Evolutionary conservation across 2,888 invertebrate species (phyloP).

Genomic region (Ectemnius cavifrons): DNA sequence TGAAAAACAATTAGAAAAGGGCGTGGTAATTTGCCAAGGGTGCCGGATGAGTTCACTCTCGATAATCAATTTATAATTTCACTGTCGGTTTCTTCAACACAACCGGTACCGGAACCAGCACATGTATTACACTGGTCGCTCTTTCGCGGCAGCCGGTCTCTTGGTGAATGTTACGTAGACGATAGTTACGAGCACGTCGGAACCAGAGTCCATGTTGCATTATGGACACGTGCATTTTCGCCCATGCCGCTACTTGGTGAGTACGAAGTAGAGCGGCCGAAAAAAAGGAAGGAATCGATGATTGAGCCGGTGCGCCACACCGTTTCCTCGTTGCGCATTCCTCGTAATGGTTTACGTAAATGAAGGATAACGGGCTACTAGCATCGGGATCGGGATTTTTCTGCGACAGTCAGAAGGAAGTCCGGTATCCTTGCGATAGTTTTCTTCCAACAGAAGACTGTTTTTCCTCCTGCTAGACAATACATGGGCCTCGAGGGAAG

Average conservation of each 20-base stretch:
- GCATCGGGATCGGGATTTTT: not conserved
- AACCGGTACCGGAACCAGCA: conserved; percentile 39
- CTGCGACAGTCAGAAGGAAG: not conserved
- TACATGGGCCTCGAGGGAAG: not conserved
- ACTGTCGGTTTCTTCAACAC: conserved; percentile 14
- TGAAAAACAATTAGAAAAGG: not conserved
- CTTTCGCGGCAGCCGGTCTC: conserved; percentile 6
- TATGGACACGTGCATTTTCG: conserved; percentile 15
- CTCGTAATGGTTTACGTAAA: conserved; percentile 20
- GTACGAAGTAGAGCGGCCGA: no score
- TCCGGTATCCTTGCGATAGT: conserved; percentile 6
- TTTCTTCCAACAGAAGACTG: not conserved
- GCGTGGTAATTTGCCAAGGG: not conserved
- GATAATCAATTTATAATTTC: conserved; percentile 30
- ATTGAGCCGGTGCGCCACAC: not conserved
- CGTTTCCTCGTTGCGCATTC: conserved; percentile 15
- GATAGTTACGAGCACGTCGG: conserved; percentile 24
- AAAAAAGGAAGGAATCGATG: not conserved
- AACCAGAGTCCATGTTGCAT: conserved; percentile 25
- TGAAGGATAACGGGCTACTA: conserved; percentile 1
- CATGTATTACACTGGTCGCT: not conserved
- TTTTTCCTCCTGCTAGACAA: not conserved
- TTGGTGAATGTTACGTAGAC: conserved; percentile 38
- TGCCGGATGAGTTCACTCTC: not conserved
- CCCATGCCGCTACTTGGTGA: conserved; percentile 13